Percentiles rank a stretch among this genome's conserved stretches.
phyloP scores from a whole-genome alignment of 1,140 invertebrate species.

The Macrotrachela quadricornifera region DNA sequence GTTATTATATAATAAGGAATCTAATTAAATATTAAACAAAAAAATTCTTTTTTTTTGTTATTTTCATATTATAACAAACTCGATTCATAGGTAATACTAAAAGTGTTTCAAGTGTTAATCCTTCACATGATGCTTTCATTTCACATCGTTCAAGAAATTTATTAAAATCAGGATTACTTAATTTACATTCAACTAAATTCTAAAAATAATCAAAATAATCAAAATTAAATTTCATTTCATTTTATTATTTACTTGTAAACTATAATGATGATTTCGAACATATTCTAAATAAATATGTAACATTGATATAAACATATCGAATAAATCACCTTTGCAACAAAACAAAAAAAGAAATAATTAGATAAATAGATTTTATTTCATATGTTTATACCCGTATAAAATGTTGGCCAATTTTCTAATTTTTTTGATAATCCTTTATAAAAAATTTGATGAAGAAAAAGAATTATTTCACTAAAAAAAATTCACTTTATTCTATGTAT shows the following conservation, averaged over 20 bases:
- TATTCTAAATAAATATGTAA: conserved; percentile 81
- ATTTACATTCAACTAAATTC: conserved; percentile 76
- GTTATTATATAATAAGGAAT: conserved; percentile 76
- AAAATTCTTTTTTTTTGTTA: too few relatives aligned
- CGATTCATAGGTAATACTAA: neutral
- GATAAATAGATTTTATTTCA: conserved; percentile 11
- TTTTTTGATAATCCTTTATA: conserved; percentile 67
- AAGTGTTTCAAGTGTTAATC: too few relatives aligned
- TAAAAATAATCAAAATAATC: conserved; percentile 27
- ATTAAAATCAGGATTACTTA: conserved; percentile 48
- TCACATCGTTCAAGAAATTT: conserved; percentile 48
- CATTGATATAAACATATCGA: conserved; percentile 80
- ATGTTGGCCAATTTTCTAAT: conserved; percentile 74
- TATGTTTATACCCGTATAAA: conserved; percentile 48
- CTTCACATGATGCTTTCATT: too few relatives aligned
- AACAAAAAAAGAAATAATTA: conserved; percentile 22
- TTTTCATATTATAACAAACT: too few relatives aligned
- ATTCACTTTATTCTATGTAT: neutral
- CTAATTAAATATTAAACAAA: too few relatives aligned
- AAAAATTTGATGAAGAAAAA: conserved; percentile 84
- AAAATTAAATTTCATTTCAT: too few relatives aligned
- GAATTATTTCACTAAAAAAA: conserved; percentile 50
- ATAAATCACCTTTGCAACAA: conserved; percentile 69
- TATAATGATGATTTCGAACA: conserved; percentile 75
- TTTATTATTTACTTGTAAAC: conserved; percentile 32